phyloP scores from a whole-genome alignment of 2,888 invertebrate species.

The Linnaemya vulpina region DNA sequence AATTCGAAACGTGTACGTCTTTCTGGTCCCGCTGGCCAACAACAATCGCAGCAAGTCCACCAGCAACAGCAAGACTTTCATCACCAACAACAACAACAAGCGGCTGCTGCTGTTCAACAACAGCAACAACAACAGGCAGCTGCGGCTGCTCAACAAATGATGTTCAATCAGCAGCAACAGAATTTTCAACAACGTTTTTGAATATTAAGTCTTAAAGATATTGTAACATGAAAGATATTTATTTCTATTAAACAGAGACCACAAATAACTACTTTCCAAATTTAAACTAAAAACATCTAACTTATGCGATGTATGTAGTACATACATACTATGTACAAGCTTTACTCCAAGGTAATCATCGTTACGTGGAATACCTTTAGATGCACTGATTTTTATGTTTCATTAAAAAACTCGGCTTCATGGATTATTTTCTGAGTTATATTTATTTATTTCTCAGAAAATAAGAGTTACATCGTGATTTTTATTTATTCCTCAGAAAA shows the following conservation, averaged over 20 bases:
- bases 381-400: no score
- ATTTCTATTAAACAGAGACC: not conserved
- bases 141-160: conserved; percentile 86
- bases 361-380: no score
- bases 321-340: no score
- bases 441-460: no score
- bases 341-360: no score
- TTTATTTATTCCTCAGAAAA: no score
- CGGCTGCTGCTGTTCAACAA: conserved; percentile 77
- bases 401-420: no score
- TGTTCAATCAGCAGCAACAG: conserved; percentile 87
- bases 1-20: conserved; percentile 87
- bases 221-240: not conserved
- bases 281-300: no score
- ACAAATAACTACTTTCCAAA: no score
- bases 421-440: no score
- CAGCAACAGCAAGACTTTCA: conserved; percentile 88
- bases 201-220: not conserved
- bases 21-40: conserved; percentile 84
- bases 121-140: conserved; percentile 71
- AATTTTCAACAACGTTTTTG: conserved; percentile 89
- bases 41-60: conserved; percentile 88
- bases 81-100: conserved; percentile 82
- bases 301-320: no score
- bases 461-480: no score